These are phyloP conservation scores for Chrysomallon squamiferum DNA, from an alignment of 1,140 invertebrate species.

Conservation along the genomic window DNA sequence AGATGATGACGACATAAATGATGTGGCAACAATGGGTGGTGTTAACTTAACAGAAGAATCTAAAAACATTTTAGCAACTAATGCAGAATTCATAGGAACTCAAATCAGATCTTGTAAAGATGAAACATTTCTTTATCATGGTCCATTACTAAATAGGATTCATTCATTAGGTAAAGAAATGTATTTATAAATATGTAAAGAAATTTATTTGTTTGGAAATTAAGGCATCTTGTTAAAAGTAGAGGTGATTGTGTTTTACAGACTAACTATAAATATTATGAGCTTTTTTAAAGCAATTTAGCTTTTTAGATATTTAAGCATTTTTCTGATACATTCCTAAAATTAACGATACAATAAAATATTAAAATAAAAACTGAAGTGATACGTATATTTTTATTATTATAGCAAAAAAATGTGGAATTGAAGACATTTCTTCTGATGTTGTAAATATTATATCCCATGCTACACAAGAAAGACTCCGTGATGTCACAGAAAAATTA, in stretches of 20 bases:
- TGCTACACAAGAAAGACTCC: conserved; percentile 92
- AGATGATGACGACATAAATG: conserved; percentile 93
- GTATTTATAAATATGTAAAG: not conserved
- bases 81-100: conserved; percentile 91
- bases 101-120: conserved; percentile 96
- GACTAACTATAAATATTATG: no score
- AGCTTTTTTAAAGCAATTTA: no score
- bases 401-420: conserved; percentile 76
- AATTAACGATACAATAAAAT: no score
- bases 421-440: conserved; percentile 87
- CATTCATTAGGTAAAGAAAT: conserved; percentile 76
- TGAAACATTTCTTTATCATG: conserved; percentile 85
- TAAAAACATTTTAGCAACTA: conserved; percentile 89
- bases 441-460: conserved; percentile 92
- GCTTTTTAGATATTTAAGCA: no score
- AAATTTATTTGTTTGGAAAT: not conserved
- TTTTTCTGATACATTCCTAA: no score
- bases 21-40: conserved; percentile 98
- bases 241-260: not conserved
- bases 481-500: conserved; percentile 91
- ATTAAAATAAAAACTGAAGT: no score
- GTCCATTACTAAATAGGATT: conserved; percentile 79
- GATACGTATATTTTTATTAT: no score
- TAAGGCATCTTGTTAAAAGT: not conserved
- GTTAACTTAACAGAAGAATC: conserved; percentile 98